Conservation (phyloP, 2,797 vertebrate genomes). For the Chaunax sp. region DNA sequence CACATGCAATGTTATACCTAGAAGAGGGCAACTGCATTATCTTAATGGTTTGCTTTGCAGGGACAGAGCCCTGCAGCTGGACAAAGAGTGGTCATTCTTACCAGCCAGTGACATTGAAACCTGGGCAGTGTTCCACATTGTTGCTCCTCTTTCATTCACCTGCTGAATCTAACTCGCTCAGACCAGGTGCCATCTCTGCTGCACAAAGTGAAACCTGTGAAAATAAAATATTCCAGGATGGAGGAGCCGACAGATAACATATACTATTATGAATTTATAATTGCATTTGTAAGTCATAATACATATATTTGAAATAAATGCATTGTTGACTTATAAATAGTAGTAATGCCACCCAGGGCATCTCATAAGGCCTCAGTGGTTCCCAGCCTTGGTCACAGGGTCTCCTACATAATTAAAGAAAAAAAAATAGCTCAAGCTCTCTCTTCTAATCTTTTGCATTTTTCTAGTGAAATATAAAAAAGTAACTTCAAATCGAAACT, state of each 20-base stretch:
- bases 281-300: not conserved
- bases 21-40: not conserved
- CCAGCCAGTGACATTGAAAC: conserved; percentile 64
- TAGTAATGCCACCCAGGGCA: no score
- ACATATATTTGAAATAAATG: not conserved
- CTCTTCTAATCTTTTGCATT: no score
- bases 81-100: conserved; percentile 60
- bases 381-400: not conserved
- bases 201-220: conserved; percentile 40
- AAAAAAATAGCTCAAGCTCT: not conserved
- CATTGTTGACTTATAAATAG: no score
- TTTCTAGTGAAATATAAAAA: no score
- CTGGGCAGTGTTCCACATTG: conserved; percentile 66
- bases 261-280: not conserved
- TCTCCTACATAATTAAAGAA: not conserved
- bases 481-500: no score
- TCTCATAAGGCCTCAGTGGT: not conserved
- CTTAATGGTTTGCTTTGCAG: conserved; percentile 23
- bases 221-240: conserved; percentile 1
- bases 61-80: conserved; percentile 19
- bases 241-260: not conserved
- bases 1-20: not conserved
- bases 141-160: conserved; percentile 68
- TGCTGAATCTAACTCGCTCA: conserved; percentile 47
- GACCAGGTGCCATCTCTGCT: conserved; percentile 38